These are phyloP conservation scores for Scalopus aquaticus DNA, from an alignment of 2,113 vertebrate species.

Conservation along the genomic window DNA sequence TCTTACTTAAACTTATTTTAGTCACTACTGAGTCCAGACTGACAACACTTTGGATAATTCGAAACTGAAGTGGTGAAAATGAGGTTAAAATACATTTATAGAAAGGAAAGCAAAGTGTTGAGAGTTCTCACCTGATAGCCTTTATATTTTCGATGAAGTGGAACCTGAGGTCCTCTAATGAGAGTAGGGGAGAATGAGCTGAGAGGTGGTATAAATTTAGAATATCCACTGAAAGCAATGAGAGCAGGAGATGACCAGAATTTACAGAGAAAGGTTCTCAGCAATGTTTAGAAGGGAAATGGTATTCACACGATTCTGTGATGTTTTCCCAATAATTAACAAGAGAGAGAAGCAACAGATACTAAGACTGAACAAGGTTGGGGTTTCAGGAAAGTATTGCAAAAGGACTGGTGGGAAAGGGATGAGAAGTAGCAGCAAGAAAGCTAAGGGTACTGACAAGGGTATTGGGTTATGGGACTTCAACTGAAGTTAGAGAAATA, in stretches of 20 bases:
- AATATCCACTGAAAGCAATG: not conserved
- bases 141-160: slow-evolving; percentile 11
- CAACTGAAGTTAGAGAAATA: not conserved
- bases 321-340: slow-evolving; percentile 25
- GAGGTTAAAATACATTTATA: slow-evolving; percentile 26
- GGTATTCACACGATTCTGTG: not conserved
- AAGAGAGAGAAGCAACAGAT: not conserved
- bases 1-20: not conserved
- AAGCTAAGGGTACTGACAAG: not conserved
- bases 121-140: not conserved
- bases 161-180: not conserved
- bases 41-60: not conserved
- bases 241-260: not conserved
- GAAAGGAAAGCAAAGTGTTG: slow-evolving; percentile 30
- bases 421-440: not conserved
- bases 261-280: not conserved
- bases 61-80: not conserved
- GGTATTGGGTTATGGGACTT: not conserved
- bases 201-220: not conserved
- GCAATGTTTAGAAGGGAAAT: not conserved
- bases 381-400: not conserved
- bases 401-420: not conserved
- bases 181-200: not conserved
- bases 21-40: not conserved
- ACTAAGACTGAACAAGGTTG: not conserved